phyloP scores from a whole-genome alignment of 1,140 invertebrate species.

The Temnothorax curvispinosus region DNA sequence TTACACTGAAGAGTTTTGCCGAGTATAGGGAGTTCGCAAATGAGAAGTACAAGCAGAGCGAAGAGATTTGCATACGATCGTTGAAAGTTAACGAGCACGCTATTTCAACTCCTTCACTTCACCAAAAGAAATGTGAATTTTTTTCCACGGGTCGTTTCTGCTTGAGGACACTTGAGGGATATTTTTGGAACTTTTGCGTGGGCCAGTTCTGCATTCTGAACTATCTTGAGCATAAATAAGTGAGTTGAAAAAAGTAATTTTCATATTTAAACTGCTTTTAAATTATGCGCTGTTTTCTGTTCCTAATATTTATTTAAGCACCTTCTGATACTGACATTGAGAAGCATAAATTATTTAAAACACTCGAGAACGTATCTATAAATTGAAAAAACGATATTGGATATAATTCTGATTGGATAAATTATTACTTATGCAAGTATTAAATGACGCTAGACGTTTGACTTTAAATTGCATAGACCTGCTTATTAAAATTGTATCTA shows the following conservation, averaged over 20 bases:
- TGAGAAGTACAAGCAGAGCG: conserved; percentile 83
- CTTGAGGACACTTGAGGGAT: neutral
- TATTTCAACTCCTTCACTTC: conserved; percentile 36
- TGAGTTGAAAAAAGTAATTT: neutral
- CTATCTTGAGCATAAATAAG: neutral
- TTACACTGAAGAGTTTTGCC: neutral
- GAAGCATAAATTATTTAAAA: neutral
- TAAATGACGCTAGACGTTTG: neutral
- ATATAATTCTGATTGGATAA: neutral
- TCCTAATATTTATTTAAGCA: conserved; percentile 7
- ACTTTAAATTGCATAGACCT: neutral
- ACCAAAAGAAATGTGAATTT: conserved; percentile 16
- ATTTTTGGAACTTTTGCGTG: conserved; percentile 5
- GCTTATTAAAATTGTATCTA: neutral
- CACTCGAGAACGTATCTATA: neutral
- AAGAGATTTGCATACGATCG: conserved; percentile 46
- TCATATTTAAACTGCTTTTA: neutral
- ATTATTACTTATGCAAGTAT: neutral
- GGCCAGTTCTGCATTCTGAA: conserved; percentile 7
- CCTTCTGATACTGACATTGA: neutral
- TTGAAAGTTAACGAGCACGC: conserved; percentile 52
- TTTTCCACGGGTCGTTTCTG: neutral
- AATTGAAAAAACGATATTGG: neutral
- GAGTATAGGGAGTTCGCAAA: conserved; percentile 80
- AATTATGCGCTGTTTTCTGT: neutral